These are phyloP conservation scores for Drosophila ercepeae DNA, from an alignment of 1,140 invertebrate genomes.

Conservation along the genomic window DNA sequence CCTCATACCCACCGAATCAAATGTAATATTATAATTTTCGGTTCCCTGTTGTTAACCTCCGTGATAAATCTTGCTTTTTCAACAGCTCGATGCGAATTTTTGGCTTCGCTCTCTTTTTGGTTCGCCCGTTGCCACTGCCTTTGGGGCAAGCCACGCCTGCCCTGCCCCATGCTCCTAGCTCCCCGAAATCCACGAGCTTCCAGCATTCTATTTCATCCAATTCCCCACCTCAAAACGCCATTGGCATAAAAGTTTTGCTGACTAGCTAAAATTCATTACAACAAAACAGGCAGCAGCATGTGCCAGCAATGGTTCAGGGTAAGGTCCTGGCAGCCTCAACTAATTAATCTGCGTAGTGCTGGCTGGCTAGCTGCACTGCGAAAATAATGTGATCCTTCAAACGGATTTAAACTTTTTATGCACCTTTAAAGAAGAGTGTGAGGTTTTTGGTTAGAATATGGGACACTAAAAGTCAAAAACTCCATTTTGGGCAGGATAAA, in stretches of 20 bases:
- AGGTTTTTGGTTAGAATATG: background rate
- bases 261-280: constrained; percentile 83
- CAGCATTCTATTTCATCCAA: constrained; percentile 46
- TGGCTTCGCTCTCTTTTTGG: constrained; percentile 27
- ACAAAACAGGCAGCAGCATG: constrained; percentile 73
- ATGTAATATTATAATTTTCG: constrained; percentile 70
- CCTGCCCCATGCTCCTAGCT: background rate
- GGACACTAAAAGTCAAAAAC: too few relatives aligned
- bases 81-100: constrained; percentile 71
- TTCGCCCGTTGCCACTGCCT: background rate
- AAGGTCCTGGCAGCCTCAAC: constrained; percentile 71
- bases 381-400: background rate
- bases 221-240: constrained; percentile 56
- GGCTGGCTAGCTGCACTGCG: constrained; percentile 31
- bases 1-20: constrained; percentile 46
- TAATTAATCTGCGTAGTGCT: constrained; percentile 78
- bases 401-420: background rate
- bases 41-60: constrained; percentile 26
- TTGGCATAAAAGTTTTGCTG: constrained; percentile 82
- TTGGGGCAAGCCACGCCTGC: constrained; percentile 20
- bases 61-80: constrained; percentile 78
- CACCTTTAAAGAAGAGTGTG: background rate
- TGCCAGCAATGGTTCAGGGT: constrained; percentile 54
- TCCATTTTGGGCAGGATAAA: background rate
- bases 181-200: background rate